Percentiles rank a stretch among this genome's conserved stretches.
phyloP scores from a whole-genome alignment of 2,113 vertebrate genomes.

The Butorides virescens region DNA sequence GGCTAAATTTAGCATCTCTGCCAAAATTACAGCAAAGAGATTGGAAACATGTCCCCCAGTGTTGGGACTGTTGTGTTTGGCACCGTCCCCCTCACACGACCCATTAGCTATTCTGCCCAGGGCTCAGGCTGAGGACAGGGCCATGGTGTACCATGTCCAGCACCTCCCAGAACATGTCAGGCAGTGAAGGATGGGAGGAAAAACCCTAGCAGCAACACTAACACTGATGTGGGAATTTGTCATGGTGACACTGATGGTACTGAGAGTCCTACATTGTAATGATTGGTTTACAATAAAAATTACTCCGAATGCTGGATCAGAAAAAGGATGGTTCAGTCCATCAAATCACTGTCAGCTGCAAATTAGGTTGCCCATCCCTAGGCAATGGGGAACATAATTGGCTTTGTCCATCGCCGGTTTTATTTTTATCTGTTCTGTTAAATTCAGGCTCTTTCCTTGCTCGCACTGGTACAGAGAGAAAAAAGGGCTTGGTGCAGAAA shows the following conservation, averaged over 20 bases:
- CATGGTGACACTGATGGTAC: conserved; percentile 31
- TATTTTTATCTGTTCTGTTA: conserved; percentile 61
- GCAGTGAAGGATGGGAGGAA: neutral
- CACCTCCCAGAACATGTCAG: neutral
- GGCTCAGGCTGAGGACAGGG: neutral
- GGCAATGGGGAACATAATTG: conserved; percentile 61
- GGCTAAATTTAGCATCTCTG: neutral
- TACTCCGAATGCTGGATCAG: conserved; percentile 46
- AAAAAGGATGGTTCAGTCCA: conserved; percentile 47
- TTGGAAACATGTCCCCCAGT: neutral
- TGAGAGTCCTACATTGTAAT: conserved; percentile 30
- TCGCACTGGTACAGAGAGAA: neutral
- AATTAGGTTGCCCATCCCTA: conserved; percentile 68
- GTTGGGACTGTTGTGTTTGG: neutral
- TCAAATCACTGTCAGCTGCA: conserved; percentile 64
- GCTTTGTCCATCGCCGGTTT: conserved; percentile 38
- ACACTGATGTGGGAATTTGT: conserved; percentile 8
- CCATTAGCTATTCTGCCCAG: neutral
- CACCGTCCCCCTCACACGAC: neutral
- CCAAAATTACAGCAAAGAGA: conserved; percentile 2
- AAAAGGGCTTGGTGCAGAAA: neutral
- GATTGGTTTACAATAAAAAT: conserved; percentile 52
- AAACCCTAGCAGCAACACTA: neutral
- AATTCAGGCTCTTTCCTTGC: neutral
- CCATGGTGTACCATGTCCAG: neutral